Conservation (phyloP, 2,797 vertebrate genomes). For the Sebastes hubbsi region DNA sequence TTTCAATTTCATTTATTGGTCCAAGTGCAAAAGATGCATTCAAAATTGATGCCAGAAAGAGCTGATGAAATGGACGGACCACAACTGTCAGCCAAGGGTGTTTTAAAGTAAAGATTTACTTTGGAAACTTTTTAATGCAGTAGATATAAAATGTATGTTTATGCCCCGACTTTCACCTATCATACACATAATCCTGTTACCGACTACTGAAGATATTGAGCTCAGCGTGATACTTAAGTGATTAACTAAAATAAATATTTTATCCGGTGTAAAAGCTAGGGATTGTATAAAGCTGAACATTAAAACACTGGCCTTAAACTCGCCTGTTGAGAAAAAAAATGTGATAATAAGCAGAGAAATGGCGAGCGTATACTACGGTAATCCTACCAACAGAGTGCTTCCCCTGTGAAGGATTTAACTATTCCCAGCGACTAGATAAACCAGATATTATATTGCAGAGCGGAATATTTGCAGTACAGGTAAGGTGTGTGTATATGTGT, state of each 20-base stretch:
- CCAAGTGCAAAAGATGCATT: constrained; percentile 34
- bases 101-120: constrained; percentile 55
- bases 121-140: constrained; percentile 54
- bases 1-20: constrained; percentile 28
- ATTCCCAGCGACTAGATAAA: constrained; percentile 76
- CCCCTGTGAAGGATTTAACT: constrained; percentile 73
- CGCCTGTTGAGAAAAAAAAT: constrained; percentile 54
- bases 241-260: constrained; percentile 81
- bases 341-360: constrained; percentile 69
- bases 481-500: constrained; percentile 21
- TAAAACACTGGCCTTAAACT: constrained; percentile 76
- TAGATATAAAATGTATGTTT: constrained; percentile 63
- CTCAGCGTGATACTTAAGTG: constrained; percentile 62
- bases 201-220: constrained; percentile 62
- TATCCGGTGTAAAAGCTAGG: constrained; percentile 70
- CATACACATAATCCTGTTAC: constrained; percentile 73
- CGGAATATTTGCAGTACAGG: constrained; percentile 31
- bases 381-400: constrained; percentile 78
- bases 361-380: constrained; percentile 66
- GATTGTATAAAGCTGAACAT: constrained; percentile 71
- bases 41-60: constrained; percentile 31
- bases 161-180: constrained; percentile 76
- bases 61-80: constrained; percentile 26
- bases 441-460: constrained; percentile 62
- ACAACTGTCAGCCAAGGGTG: constrained; percentile 24